phyloP scores from a whole-genome alignment of 2,113 vertebrate genomes.

The Crocuta crocuta region DNA sequence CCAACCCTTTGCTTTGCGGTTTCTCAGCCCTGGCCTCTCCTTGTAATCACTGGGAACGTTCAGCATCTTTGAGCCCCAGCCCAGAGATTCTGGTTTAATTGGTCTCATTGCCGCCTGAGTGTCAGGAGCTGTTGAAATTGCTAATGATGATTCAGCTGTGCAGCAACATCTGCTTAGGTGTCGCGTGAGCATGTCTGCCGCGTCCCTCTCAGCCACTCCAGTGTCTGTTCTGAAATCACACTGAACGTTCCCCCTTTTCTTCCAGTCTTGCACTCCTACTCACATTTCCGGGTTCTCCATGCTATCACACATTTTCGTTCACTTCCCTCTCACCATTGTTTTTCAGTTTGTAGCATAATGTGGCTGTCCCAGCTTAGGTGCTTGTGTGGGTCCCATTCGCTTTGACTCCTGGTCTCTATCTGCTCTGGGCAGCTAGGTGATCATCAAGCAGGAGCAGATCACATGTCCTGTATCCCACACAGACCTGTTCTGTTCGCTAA shows the following conservation, averaged over 20 bases:
- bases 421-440: not conserved
- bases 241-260: not conserved
- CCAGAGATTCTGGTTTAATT: not conserved
- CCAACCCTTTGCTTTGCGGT: accelerated
- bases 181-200: not conserved
- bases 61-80: no score
- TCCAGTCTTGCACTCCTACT: not conserved
- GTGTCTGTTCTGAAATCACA: not conserved
- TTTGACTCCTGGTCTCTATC: not conserved
- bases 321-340: not conserved
- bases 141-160: not conserved
- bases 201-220: not conserved
- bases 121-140: not conserved
- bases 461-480: accelerated
- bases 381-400: accelerated
- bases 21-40: accelerated
- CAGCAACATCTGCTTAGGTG: not conserved
- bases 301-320: not conserved
- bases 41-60: not conserved
- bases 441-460: not conserved
- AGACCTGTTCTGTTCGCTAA: not conserved
- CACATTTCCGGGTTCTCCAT: not conserved
- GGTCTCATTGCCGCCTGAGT: not conserved
- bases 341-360: not conserved
- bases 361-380: no score